phyloP scores from a whole-genome alignment of 2,113 vertebrate genomes.

The Rhinolophus sinicus region DNA sequence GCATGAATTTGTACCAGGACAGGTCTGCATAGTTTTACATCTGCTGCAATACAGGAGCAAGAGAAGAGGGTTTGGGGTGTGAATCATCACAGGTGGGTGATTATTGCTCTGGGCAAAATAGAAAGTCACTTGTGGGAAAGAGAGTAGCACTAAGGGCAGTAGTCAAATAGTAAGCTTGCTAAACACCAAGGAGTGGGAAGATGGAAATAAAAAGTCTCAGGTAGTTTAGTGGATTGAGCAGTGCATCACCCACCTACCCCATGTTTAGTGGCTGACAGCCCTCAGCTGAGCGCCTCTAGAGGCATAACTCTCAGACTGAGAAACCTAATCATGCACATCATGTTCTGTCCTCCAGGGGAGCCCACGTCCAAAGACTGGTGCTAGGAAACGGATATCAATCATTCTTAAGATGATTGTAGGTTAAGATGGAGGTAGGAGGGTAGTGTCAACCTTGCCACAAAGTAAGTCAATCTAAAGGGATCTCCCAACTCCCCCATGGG shows the following conservation, averaged over 20 bases:
- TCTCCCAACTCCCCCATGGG: background rate
- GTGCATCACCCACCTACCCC: rapidly evolving
- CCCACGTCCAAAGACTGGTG: background rate
- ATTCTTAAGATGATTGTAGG: background rate
- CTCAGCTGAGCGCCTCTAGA: background rate
- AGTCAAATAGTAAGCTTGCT: background rate
- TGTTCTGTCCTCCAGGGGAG: rapidly evolving
- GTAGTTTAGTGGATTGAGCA: background rate
- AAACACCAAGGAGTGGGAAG: background rate
- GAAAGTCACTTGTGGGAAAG: background rate
- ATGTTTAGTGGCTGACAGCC: background rate
- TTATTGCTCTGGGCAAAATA: background rate
- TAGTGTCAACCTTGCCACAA: background rate
- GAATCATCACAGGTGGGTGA: background rate
- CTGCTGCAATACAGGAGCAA: background rate
- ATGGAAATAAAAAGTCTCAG: background rate
- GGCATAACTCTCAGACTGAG: background rate
- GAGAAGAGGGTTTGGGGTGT: background rate
- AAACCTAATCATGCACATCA: background rate
- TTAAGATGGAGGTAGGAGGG: background rate
- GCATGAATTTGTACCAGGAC: background rate
- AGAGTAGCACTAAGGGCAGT: background rate
- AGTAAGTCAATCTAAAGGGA: background rate
- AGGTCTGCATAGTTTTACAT: conserved; percentile 40
- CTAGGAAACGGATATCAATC: background rate